Evolutionary conservation across 2,113 vertebrate species (phyloP), one percentile per base, ranked within the genome.

Genomic region (Lophura nycthemera): DNA sequence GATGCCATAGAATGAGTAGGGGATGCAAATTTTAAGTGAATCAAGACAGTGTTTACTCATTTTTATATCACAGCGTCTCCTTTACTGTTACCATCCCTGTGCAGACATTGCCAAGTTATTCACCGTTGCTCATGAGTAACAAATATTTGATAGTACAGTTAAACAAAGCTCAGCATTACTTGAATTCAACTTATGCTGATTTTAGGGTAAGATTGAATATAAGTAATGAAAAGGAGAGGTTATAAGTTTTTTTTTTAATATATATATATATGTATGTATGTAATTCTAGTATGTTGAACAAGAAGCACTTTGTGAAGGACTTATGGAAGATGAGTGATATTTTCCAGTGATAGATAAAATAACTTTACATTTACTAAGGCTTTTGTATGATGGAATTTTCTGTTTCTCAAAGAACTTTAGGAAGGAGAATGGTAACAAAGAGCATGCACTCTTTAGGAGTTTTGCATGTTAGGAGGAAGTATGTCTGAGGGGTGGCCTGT

Each of bases 351-450:
- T 13, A 77, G 16, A 19, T 87, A 72, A 82, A 85, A 32, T 18
- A 83, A 10, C 52, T 88, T 92, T 72, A 90, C 79, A 89, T 94
- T 91, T 85, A 42, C 38, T 78, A 47, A 54, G 29, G 16, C 30
- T 82, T 94, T 93, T 73, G 43, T 81, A 56, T 38, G 57, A 43
- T 86, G 30, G 89, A 66, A 56, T 94, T 63, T 91, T 45, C 36
- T 79, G 11, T 94, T 93, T 93, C 50, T 54, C 50, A 73, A 73
- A 95, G 70, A 90, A 75, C 7, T 36, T 45, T 64, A 48, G 69
- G 65, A 70, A 74, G 18, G n/a, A 84, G 83, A 92, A 76, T 85
- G 36, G 67, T 81, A 88, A 24, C 88, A 32, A 92, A 93, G 30
- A 57, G n/a, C n/a, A 36, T 21, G 59, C 20, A 5, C n/a, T 38